phyloP scores from a whole-genome alignment of 2,888 invertebrate genomes.

The Ceraclea dissimilis region DNA sequence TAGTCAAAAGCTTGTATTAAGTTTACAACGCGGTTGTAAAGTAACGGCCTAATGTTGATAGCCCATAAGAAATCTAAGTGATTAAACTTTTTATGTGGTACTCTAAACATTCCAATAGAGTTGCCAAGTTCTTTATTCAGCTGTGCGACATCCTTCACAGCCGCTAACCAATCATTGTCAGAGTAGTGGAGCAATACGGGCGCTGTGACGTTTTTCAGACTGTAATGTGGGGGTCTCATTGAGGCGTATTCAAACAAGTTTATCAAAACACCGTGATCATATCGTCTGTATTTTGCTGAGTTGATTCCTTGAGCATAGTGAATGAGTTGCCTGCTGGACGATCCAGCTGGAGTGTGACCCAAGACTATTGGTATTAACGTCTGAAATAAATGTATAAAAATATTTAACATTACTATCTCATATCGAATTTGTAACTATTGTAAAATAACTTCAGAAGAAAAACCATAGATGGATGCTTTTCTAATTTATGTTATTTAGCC shows the following conservation, averaged over 20 bases:
- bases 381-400: slow-evolving; percentile 27
- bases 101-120: slow-evolving; percentile 39
- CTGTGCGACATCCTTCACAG: slow-evolving; percentile 42
- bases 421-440: neutral
- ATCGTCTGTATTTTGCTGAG: slow-evolving; percentile 37
- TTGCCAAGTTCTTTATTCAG: slow-evolving; percentile 43
- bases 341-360: slow-evolving; percentile 54
- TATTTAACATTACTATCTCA: neutral
- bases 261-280: slow-evolving; percentile 40
- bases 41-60: slow-evolving; percentile 41
- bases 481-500: too few species aligned
- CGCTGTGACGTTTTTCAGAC: slow-evolving; percentile 36
- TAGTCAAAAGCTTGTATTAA: slow-evolving; percentile 38
- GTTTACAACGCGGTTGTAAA: slow-evolving; percentile 45
- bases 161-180: slow-evolving; percentile 49
- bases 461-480: too few species aligned
- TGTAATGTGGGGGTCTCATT: slow-evolving; percentile 42
- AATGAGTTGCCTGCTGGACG: slow-evolving; percentile 40
- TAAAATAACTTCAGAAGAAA: neutral
- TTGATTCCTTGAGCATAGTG: slow-evolving; percentile 46
- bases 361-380: slow-evolving; percentile 51
- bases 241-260: slow-evolving; percentile 44
- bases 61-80: slow-evolving; percentile 63
- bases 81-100: slow-evolving; percentile 48
- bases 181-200: slow-evolving; percentile 48